Evolutionary conservation across 2,797 vertebrate species (phyloP).

Genomic region (Rhinoraja longicauda): DNA sequence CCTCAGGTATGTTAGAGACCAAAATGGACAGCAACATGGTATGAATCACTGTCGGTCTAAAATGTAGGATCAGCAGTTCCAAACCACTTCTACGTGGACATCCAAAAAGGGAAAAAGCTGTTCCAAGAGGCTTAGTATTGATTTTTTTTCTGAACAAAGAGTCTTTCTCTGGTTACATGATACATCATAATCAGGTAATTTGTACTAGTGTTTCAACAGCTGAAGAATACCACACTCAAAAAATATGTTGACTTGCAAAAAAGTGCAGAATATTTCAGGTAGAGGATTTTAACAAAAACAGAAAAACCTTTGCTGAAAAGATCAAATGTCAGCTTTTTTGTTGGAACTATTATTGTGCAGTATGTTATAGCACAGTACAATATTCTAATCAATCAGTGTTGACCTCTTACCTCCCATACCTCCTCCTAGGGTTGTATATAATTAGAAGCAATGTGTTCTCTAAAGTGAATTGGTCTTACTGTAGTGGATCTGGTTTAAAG

Average conservation of each 20-base stretch:
- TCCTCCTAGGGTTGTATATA: background rate
- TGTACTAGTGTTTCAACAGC: conserved; percentile 63
- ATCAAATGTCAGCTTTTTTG: conserved; percentile 25
- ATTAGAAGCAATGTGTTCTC: conserved; percentile 28
- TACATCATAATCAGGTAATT: conserved; percentile 79
- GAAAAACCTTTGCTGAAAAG: conserved; percentile 29
- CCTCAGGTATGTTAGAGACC: conserved; percentile 52
- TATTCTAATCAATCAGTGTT: background rate
- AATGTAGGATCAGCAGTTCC: conserved; percentile 66
- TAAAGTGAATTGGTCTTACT: conserved; percentile 18
- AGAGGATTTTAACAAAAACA: conserved; percentile 47
- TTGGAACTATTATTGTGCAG: background rate
- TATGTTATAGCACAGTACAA: background rate
- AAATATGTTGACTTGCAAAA: conserved; percentile 54
- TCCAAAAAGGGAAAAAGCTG: conserved; percentile 48
- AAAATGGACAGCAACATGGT: conserved; percentile 48
- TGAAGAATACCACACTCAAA: conserved; percentile 54
- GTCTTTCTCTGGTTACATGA: conserved; percentile 69
- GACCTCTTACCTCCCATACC: background rate
- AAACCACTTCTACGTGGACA: conserved; percentile 47
- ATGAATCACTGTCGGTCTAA: conserved; percentile 69
- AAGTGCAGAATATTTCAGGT: conserved; percentile 42
- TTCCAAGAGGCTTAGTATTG: conserved; percentile 59
- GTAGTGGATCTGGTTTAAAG: background rate
- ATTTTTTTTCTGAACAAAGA: conserved; percentile 73